Conservation (phyloP, 2,113 vertebrate genomes). For the Collichthys lucidus region DNA sequence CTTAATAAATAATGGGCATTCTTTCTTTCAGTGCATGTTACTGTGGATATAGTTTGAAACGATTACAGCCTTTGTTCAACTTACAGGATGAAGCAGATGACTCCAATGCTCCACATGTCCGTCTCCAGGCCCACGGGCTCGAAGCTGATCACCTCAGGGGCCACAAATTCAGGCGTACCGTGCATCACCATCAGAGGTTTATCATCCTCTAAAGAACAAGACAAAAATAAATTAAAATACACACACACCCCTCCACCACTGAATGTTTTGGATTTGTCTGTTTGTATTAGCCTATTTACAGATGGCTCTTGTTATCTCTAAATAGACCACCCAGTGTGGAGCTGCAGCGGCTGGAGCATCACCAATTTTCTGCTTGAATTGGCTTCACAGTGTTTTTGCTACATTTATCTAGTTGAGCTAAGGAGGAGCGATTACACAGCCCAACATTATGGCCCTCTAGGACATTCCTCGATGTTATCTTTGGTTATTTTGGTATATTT, state of each 20-base stretch:
- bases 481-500: neutral
- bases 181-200: constrained; percentile 85
- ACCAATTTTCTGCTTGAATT: constrained; percentile 11
- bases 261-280: neutral
- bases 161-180: constrained; percentile 91
- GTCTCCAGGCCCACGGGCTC: constrained; percentile 86
- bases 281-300: constrained; percentile 31
- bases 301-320: neutral
- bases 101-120: constrained; percentile 92
- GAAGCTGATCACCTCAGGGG: constrained; percentile 89
- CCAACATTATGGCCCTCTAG: neutral
- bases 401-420: neutral
- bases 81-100: constrained; percentile 92
- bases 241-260: neutral
- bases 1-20: neutral
- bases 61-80: constrained; percentile 38
- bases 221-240: neutral
- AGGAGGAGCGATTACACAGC: neutral
- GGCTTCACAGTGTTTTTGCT: constrained; percentile 5
- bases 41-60: neutral
- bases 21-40: neutral
- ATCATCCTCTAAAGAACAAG: constrained; percentile 76
- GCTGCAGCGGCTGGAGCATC: neutral
- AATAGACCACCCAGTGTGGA: constrained; percentile 44
- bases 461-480: constrained; percentile 21